Base-by-base conservation (phyloP, 2,113 vertebrate genomes). In the Atherinomorus stipes region DNA sequence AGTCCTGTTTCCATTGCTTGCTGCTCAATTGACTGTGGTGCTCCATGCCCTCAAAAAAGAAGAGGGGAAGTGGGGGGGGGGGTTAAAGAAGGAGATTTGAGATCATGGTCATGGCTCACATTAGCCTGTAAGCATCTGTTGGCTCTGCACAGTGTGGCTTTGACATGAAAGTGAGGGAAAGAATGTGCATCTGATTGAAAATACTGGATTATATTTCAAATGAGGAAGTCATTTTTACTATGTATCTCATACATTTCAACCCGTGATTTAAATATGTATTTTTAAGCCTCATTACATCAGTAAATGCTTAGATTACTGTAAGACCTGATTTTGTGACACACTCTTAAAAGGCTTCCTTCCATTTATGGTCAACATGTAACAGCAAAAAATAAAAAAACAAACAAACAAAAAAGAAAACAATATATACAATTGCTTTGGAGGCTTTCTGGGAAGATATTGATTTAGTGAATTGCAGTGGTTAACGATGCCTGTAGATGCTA, bases 361-460 rank as follows among this genome's bases (percentile, higher is more conserved):
- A 16, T 42, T 42, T 42, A 42, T 7, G 40, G 12, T 42, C 40
- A 42, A 42, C 40, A 15, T n/a, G 15, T 18, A 47, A 47, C 44
- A 53, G 37, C 28, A 40, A 53, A 52, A 13, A 53, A 16, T 6
- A 22, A 4, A 37, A 11, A 52, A 67, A 72, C 78, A 76, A 59
- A 28, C 28, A 28, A 28, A 34, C 31, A 34, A 34, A 4, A 4
- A 1, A 34, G 9, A 34, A 34, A 8, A 7, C 31, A 37, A 77
- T n/a, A 71, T 40, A 57, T 44, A 71, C 15, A 64, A 68, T 61
- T 74, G 28, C 51, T 88, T 84, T 80, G 9, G 21, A 74, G 67
- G 70, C 74, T 83, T 90, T 88, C 84, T 86, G 80, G 83, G 87
- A 88, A 86, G 80, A 40, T 87, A 84, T 88, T 74, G 71, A 88